Conservation (phyloP, 2,797 vertebrate species). For the Xerus rutilus region DNA sequence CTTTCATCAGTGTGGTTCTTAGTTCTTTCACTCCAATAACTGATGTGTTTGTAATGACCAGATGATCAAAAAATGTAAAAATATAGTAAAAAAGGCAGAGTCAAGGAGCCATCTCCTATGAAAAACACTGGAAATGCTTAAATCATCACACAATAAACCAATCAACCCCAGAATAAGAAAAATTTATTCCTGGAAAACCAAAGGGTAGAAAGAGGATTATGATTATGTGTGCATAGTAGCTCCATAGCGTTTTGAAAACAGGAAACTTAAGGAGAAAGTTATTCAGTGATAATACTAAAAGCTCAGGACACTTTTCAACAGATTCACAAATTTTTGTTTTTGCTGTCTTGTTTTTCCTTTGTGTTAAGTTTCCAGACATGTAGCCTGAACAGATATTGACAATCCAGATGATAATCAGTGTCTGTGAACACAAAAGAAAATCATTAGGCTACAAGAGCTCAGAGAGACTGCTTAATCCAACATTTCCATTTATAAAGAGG, state of each 20-base stretch:
- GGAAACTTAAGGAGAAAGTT: constrained; percentile 32
- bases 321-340: constrained; percentile 27
- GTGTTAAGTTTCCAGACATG: background rate
- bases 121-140: background rate
- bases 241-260: constrained; percentile 34
- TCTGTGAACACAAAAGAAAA: constrained; percentile 36
- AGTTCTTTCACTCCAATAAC: constrained; percentile 34
- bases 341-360: background rate
- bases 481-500: constrained; percentile 46
- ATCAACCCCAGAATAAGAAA: background rate
- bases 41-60: background rate
- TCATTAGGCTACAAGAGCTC: background rate
- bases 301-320: background rate
- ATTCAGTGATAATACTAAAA: constrained; percentile 30
- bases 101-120: background rate
- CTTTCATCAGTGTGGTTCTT: background rate
- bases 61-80: constrained; percentile 1
- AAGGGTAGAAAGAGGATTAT: background rate
- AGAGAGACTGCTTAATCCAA: constrained; percentile 36
- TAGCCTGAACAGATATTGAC: background rate
- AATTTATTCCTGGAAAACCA: background rate
- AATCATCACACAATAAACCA: background rate
- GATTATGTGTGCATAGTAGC: background rate
- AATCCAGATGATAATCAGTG: constrained; percentile 8
- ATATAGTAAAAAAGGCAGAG: background rate